Conservation (phyloP, 92 coral and sea anemone species). For the Epizoanthus illoricatus region DNA sequence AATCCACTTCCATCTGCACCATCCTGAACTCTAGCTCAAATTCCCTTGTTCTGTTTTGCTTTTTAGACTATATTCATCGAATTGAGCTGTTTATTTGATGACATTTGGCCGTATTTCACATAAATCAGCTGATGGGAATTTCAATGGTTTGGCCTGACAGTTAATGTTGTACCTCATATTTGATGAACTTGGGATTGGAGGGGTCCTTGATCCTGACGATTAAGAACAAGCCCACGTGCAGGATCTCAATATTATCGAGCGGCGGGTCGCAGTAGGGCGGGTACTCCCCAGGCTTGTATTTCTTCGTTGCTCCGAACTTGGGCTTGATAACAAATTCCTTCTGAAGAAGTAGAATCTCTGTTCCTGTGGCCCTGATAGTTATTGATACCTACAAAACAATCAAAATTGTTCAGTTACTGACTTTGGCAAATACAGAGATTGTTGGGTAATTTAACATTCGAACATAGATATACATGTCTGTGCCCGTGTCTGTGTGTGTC, state of each 20-base stretch:
- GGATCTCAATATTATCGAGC: conserved; percentile 60
- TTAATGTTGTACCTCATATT: conserved; percentile 65
- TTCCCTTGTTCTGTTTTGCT: too few species aligned
- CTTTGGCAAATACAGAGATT: too few species aligned
- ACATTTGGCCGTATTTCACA: too few species aligned
- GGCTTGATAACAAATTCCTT: conserved; percentile 63
- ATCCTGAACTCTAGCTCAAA: too few species aligned
- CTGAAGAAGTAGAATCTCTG: conserved; percentile 59
- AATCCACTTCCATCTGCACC: too few species aligned
- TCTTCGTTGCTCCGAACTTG: conserved; percentile 22
- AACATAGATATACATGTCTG: too few species aligned
- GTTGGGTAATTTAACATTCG: too few species aligned
- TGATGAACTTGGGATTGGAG: conserved; percentile 57
- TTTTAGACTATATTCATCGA: too few species aligned
- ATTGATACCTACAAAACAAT: conserved; percentile 42
- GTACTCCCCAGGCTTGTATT: conserved; percentile 70
- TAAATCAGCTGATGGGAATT: too few species aligned
- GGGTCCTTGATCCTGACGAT: conserved; percentile 66
- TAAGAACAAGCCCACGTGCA: conserved; percentile 79
- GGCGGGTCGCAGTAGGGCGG: conserved; percentile 75
- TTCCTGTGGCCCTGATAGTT: conserved; percentile 46
- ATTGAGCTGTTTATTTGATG: too few species aligned
- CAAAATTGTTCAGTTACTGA: background rate
- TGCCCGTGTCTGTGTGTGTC: too few species aligned
- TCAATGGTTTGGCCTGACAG: too few species aligned